Conservation (phyloP, 2,888 invertebrate genomes). For the Calameuta pallipes region DNA sequence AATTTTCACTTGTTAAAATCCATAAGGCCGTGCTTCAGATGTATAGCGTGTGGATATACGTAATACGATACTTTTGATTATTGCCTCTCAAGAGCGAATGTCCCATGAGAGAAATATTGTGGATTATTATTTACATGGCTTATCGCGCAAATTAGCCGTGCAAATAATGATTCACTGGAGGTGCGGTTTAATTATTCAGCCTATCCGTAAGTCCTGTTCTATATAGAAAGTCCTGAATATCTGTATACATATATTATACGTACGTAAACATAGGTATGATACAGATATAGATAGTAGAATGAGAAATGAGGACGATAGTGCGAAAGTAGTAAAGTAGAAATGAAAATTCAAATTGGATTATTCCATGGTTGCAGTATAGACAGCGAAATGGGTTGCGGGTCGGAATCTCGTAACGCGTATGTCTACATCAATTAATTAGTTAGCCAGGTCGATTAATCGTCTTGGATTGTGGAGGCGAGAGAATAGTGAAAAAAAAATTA, state of each 20-base stretch:
- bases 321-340: neutral
- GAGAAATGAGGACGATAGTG: neutral
- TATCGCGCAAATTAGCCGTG: conserved; percentile 26
- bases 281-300: neutral
- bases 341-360: neutral
- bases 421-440: neutral
- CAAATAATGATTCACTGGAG: conserved; percentile 23
- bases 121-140: conserved; percentile 35
- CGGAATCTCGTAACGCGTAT: neutral
- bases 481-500: neutral
- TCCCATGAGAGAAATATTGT: conserved; percentile 30
- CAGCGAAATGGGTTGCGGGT: neutral
- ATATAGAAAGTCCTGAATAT: neutral
- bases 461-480: neutral
- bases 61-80: conserved; percentile 28
- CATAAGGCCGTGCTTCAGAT: neutral
- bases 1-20: neutral
- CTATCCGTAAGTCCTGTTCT: neutral
- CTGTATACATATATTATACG: neutral
- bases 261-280: neutral
- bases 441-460: neutral
- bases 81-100: conserved; percentile 20
- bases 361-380: neutral
- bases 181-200: conserved; percentile 13
- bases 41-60: conserved; percentile 1